phyloP scores from a whole-genome alignment of 2,888 invertebrate species.

The Homarus gammarus region DNA sequence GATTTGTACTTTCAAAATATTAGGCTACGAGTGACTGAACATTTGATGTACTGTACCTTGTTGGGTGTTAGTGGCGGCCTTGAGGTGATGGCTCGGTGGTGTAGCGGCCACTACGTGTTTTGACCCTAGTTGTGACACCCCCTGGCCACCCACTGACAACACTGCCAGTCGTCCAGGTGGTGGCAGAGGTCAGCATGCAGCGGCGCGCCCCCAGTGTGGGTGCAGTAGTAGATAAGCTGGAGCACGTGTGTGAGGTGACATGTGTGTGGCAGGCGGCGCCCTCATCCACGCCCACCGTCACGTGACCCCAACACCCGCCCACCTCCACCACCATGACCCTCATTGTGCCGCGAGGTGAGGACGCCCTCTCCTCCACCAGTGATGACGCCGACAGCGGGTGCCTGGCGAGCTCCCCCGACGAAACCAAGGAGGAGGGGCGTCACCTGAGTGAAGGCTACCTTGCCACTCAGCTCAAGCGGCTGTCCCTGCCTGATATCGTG shows the following conservation, averaged over 20 bases:
- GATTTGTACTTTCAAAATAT: too few relatives aligned
- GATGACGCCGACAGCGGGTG: slow-evolving; percentile 69
- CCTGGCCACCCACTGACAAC: neutral
- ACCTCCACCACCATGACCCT: slow-evolving; percentile 53
- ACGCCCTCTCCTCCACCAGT: slow-evolving; percentile 35
- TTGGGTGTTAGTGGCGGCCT: neutral
- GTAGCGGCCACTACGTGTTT: neutral
- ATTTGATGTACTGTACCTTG: too few relatives aligned
- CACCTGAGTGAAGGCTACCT: slow-evolving; percentile 6
- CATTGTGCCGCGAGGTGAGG: slow-evolving; percentile 52
- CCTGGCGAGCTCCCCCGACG: slow-evolving; percentile 55
- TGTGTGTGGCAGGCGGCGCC: neutral
- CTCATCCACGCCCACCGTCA: slow-evolving; percentile 10
- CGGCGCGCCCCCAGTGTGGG: neutral
- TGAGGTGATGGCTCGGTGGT: neutral
- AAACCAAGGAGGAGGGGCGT: slow-evolving; percentile 19
- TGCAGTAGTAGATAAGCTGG: neutral
- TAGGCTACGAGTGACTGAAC: too few relatives aligned
- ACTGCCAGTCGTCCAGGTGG: neutral
- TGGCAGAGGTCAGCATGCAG: neutral
- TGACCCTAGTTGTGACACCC: neutral
- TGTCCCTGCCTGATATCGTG: slow-evolving; percentile 41
- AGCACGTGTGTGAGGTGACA: neutral
- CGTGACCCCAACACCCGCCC: slow-evolving; percentile 33
- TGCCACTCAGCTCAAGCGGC: slow-evolving; percentile 31